Base-by-base conservation (phyloP, 2,888 invertebrate genomes). In the Venusia cambrica region DNA sequence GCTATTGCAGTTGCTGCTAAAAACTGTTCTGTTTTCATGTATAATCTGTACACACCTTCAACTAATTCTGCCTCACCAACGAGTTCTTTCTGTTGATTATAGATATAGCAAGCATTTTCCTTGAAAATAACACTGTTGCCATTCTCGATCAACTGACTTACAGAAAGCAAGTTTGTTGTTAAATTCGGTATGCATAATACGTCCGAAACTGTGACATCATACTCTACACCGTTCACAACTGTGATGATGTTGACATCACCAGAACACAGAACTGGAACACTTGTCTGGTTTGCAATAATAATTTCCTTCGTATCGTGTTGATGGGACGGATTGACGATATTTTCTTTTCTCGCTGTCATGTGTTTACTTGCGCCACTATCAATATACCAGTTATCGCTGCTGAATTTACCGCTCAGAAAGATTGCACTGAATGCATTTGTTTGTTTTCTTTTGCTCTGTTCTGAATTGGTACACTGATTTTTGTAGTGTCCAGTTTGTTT, bases 301-400 rank as follows among this genome's bases (percentile, higher is more conserved):
- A 54, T 51, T 22, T 50, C 45, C 13, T 37, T 28, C 1, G 3
- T 20, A 5, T 0, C 1, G 3, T 9, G 19, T 6, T 31, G 16
- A 4, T 7, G 5, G 0, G 32, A 27, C 0, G 9, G 19, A 33
- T 48, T 37, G 14, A 13, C 2, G 0, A 50, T 11, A 26, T 33
- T 39, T 11, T 17, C 0, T 31, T 33, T 5, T 7, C 30, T 33
- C 2, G 35, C 5, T 2, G 38, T 38, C 5, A 43, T 8, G 10
- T 38, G 42, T 3, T 3, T 12, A 8, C 41, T 39, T 0, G 39
- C 37, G 1, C 39, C 34, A 0, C 36, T 45, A 12, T 57, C 52
- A 1, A 54, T 15, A 21, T 53, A 54, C 48, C 46, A 53, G n/a
- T 50, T 48, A 1, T n/a, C 16, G 19, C 38, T 38, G 5, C 9